Base-by-base conservation (phyloP, 2,888 invertebrate species). In the Chrysolina oricalcia region DNA sequence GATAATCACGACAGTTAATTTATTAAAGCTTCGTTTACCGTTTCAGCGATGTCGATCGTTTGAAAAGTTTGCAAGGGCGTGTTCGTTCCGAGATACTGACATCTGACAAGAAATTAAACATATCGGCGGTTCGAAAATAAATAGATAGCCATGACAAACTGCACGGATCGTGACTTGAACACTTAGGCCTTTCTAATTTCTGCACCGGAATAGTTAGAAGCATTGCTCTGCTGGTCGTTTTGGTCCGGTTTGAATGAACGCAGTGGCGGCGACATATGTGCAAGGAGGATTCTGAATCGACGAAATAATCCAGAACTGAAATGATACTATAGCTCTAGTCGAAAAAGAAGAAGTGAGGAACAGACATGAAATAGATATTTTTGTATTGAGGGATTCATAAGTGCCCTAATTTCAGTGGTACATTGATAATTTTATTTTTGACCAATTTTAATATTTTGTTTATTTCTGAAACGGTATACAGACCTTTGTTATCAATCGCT, bases 161-260 rank as follows among this genome's bases (percentile, higher is more conserved):
- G 74, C 74, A 50, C 65, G 81, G 75, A 84, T 86, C 86, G 86
- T 86, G 86, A 86, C 85, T 83, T 78, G 83, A 85, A 83, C 85
- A 83, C 84, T 84, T 82, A 81, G 81, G 78, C 85, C 84, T 86
- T 85, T 86, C 85, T 85, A 85, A 85, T 85, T 85, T 85, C 84
- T 85, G 83, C 79, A 77, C 77, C 76, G 76, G 77, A 74, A 79
- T 76, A 73, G 72, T 74, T 74, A 74, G 72, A 66, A 73, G 69
- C 71, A 64, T 72, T 74, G 72, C 74, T 41, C 46, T 46, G 23
- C 53, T 27, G 50, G 71, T 53, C n/a, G 70, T 62, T 71, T 69
- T 53, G 72, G 48, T 70, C 63, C 13, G 21, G 13, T 67, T 50
- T 11, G 19, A 27, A 59, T 27, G 8, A 27, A 23, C 10, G 13